Evolutionary conservation across 2,797 vertebrate species (phyloP).

Genomic region (Eulemur albifrons): DNA sequence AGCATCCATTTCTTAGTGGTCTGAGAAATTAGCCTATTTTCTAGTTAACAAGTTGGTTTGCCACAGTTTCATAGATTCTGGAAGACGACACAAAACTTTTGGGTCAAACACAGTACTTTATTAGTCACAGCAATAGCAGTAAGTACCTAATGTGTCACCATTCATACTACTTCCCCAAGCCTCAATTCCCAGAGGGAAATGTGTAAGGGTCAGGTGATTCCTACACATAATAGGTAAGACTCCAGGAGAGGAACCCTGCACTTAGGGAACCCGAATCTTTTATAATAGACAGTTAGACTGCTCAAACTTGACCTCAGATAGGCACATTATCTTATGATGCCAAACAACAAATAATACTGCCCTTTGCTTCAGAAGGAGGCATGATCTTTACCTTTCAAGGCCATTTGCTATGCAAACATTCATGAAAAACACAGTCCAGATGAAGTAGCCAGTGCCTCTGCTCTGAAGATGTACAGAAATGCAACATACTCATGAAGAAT

Average conservation of each 20-base stretch:
- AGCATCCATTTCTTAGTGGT: constrained; percentile 39
- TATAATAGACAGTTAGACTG: background rate
- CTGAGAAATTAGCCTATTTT: background rate
- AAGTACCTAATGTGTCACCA: background rate
- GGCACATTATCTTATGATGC: background rate
- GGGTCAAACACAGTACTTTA: background rate
- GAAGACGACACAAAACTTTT: background rate
- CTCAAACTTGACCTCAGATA: background rate
- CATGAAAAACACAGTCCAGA: background rate
- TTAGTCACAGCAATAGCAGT: background rate
- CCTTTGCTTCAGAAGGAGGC: background rate
- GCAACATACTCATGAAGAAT: background rate
- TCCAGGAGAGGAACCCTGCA: background rate
- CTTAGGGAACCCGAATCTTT: background rate
- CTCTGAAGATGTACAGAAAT: background rate
- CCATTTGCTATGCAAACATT: background rate
- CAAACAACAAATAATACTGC: background rate
- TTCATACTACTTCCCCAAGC: background rate
- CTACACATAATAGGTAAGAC: background rate
- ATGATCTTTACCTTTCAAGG: background rate
- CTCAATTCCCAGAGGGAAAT: background rate
- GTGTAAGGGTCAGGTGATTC: background rate
- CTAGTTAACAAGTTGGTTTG: background rate
- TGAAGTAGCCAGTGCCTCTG: background rate
- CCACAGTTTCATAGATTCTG: background rate